Percentiles rank a stretch among this genome's conserved stretches.
phyloP scores from a whole-genome alignment of 2,888 invertebrate species.

The Atherix ibis region DNA sequence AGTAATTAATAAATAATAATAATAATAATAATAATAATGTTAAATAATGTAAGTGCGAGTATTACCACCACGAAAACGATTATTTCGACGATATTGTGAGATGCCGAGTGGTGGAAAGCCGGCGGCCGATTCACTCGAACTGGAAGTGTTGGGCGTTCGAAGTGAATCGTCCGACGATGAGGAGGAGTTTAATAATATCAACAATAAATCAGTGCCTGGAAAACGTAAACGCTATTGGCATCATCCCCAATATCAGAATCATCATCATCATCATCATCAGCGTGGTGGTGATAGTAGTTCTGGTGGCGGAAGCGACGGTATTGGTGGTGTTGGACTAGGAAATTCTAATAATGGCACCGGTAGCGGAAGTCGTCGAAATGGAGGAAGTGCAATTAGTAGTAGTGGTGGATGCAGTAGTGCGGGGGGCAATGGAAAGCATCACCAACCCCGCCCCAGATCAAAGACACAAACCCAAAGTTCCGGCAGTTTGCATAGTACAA shows the following conservation, averaged over 20 bases:
- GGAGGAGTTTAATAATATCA: constrained; percentile 4
- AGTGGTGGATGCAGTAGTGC: not conserved
- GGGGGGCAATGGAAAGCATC: not conserved
- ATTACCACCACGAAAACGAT: too few relatives aligned
- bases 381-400: too few relatives aligned
- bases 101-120: constrained; percentile 21
- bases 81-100: constrained; percentile 13
- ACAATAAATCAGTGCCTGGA: constrained; percentile 2
- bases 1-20: too few relatives aligned
- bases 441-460: not conserved
- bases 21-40: too few relatives aligned
- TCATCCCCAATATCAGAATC: constrained; percentile 6
- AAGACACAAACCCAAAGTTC: not conserved
- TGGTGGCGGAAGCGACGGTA: not conserved
- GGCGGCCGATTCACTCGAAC: constrained; percentile 33
- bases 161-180: constrained; percentile 18
- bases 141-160: constrained; percentile 36
- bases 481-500: constrained; percentile 11
- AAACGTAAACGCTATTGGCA: constrained; percentile 9
- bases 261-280: constrained; percentile 5
- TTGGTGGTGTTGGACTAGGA: not conserved
- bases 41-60: too few relatives aligned
- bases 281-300: not conserved
- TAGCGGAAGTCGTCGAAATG: too few relatives aligned
- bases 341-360: not conserved